Base-by-base conservation (phyloP, 2,888 invertebrate genomes). In the Hirtodrosophila duncani region DNA sequence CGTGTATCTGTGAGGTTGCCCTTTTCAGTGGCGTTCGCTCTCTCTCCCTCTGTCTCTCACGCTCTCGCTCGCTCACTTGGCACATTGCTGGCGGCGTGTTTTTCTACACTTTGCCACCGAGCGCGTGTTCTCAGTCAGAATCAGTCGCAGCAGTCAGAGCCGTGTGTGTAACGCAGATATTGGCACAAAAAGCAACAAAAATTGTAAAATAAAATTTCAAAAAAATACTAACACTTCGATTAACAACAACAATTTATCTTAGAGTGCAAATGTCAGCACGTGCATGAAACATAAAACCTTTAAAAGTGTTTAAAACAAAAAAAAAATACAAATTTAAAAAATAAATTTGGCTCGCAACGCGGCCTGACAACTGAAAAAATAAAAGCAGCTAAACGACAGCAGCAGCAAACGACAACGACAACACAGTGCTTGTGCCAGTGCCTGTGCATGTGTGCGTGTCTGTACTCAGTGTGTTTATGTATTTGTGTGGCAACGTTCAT, bases 81-180 rank as follows among this genome's bases (percentile, higher is more conserved):
- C 24, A 46, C 43, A 31, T 14, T 27, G 31, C 34, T 41, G 48
- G 43, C 46, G 36, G 61, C 61, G 52, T 56, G 57, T 59, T 56
- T n/a, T n/a, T 55, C 55, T 60, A 49, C 51, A 51, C 30, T 59
- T 58, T 50, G 50, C n/a, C 39, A 56, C 29, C 37, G 62, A 48
- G 59, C 41, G 43, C 48, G 60, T 56, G 62, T 63, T 61, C 44
- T 36, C 55, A 61, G 70, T 61, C 62, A 59, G 62, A 56, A 60
- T 50, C 59, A 63, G 48, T 63, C 63, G n/a, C 34, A 56, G 59
- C 56, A 56, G 50, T 50, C 60, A 52, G 45, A 33, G 57, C 45
- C 27, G n/a, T n/a, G n/a, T n/a, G n/a, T n/a, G n/a, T n/a, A n/a
- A n/a, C n/a, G n/a, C n/a, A n/a, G n/a, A 44, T 57, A 49, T 56